Evolutionary conservation across 2,113 vertebrate species (phyloP).

Genomic region (Apus apus): DNA sequence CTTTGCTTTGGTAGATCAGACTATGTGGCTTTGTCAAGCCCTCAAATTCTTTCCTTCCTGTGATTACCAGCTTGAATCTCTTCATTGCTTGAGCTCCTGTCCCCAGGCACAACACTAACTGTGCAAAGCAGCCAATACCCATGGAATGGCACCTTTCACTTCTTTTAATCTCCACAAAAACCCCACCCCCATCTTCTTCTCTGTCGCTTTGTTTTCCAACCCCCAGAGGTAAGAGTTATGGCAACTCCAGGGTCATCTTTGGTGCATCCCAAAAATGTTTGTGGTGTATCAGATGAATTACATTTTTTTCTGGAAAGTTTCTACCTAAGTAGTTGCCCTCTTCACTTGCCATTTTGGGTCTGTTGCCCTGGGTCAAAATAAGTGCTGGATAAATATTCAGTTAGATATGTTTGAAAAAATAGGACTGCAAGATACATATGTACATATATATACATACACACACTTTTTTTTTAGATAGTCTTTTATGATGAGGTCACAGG

Average conservation of each 20-base stretch:
- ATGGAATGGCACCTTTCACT: not conserved
- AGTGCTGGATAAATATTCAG: not conserved
- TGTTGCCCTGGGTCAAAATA: not conserved
- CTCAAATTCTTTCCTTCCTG: not conserved
- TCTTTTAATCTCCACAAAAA: not conserved
- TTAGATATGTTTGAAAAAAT: not conserved
- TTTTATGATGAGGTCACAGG: not conserved
- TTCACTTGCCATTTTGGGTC: not conserved
- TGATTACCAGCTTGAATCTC: not conserved
- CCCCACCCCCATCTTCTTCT: not conserved
- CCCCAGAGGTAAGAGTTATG: not conserved
- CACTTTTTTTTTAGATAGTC: not conserved
- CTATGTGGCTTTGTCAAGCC: not conserved
- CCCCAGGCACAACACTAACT: not conserved
- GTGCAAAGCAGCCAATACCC: not conserved
- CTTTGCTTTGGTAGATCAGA: not conserved
- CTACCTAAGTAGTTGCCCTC: not conserved
- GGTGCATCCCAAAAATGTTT: not conserved
- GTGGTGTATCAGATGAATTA: not conserved
- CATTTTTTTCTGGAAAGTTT: not conserved
- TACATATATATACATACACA: too few relatives aligned
- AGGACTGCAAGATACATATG: not conserved
- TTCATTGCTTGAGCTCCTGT: not conserved
- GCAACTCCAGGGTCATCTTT: not conserved
- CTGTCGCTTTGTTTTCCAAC: not conserved